A percentile compares a stretch with the other conserved stretches of the same genome.
Conservation (phyloP, 2,888 invertebrate genomes). For the Agonopterix alstromeriana region DNA sequence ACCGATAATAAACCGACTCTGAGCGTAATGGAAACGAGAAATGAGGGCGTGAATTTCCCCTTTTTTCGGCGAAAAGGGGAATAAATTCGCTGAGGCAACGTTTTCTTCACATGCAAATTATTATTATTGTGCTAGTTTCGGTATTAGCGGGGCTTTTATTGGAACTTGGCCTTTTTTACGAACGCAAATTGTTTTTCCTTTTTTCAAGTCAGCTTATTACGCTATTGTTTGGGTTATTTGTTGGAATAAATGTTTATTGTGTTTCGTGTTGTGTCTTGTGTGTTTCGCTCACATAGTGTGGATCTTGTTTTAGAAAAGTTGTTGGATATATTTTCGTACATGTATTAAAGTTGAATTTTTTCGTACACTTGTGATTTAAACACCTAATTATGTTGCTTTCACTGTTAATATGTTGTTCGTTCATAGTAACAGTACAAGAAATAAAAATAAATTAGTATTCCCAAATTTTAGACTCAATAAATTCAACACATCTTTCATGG, state of each 20-base stretch:
- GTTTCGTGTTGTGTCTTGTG: neutral
- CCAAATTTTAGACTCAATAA: too few relatives aligned
- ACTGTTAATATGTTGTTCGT: too few relatives aligned
- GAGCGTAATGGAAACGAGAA: conserved; percentile 22
- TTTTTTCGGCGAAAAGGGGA: conserved; percentile 22
- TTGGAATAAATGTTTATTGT: neutral
- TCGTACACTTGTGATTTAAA: too few relatives aligned
- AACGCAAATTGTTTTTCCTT: neutral
- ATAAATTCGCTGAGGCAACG: conserved; percentile 32
- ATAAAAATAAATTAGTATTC: too few relatives aligned
- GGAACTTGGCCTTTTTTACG: conserved; percentile 15
- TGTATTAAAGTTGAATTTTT: neutral
- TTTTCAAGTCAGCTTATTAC: neutral
- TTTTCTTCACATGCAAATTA: conserved; percentile 56
- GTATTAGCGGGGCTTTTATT: conserved; percentile 49
- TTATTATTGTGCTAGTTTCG: conserved; percentile 51
- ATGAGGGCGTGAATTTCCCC: conserved; percentile 25
- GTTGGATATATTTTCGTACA: neutral
- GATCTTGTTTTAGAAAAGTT: neutral
- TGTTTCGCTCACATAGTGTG: neutral
- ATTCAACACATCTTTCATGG: too few relatives aligned
- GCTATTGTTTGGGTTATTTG: neutral
- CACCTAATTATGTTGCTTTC: too few relatives aligned
- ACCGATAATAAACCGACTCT: conserved; percentile 17
- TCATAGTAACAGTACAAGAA: too few relatives aligned